Percentiles rank a stretch among this genome's conserved stretches.
Conservation (phyloP, 2,797 vertebrate species). For the Pseudocheirus occidentalis region DNA sequence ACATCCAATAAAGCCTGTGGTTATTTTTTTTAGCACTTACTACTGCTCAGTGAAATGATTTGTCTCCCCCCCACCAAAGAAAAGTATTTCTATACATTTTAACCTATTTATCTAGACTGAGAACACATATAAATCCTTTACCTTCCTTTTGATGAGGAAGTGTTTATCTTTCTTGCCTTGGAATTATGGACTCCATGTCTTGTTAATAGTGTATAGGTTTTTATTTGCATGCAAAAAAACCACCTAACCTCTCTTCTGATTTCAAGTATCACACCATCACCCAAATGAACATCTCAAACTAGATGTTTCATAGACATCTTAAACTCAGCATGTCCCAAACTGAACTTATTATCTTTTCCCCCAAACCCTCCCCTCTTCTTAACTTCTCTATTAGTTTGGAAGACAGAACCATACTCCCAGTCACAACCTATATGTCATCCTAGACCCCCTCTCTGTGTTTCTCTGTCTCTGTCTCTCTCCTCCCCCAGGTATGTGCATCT, state of each 20-base stretch:
- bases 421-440: not conserved
- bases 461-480: too few species aligned
- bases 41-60: not conserved
- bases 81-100: not conserved
- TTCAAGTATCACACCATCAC: not conserved
- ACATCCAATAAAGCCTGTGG: not conserved
- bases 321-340: not conserved
- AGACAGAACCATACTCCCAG: not conserved
- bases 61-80: accelerated
- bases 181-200: not conserved
- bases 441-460: not conserved
- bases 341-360: not conserved
- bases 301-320: not conserved
- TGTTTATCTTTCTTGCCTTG: not conserved
- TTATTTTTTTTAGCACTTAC: not conserved
- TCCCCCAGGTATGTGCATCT: too few species aligned
- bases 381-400: not conserved
- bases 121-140: not conserved
- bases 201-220: not conserved
- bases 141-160: not conserved
- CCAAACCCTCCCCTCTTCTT: not conserved
- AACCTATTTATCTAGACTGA: not conserved
- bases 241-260: not conserved
- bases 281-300: not conserved
- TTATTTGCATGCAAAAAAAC: not conserved